Conservation (phyloP, 1,140 invertebrate genomes). For the Caerostris extrusa region DNA sequence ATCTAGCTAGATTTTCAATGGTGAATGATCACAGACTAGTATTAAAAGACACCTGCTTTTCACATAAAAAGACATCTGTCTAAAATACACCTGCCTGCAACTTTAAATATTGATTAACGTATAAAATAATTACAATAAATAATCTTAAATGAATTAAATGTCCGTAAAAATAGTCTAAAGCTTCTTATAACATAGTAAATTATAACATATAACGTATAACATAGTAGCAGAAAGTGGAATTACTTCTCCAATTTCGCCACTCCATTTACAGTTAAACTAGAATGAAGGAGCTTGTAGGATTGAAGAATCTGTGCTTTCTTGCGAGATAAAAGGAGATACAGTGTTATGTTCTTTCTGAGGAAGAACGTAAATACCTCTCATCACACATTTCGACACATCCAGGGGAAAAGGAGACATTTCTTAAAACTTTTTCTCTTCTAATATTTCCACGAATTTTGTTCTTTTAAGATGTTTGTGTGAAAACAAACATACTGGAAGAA, state of each 20-base stretch:
- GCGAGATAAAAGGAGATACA: not conserved
- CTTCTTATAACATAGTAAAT: no score
- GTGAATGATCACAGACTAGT: no score
- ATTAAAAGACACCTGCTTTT: no score
- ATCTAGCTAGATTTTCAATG: no score
- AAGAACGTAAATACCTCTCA: not conserved
- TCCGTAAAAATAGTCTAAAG: no score
- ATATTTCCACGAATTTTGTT: constrained; percentile 7
- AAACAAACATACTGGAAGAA: not conserved
- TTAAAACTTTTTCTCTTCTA: not conserved
- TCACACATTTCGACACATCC: not conserved
- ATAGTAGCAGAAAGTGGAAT: not conserved
- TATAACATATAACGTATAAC: not conserved
- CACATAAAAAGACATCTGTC: no score
- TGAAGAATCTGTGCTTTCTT: not conserved
- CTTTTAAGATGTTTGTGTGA: not conserved
- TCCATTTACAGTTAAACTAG: not conserved
- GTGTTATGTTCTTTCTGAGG: not conserved
- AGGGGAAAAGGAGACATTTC: not conserved
- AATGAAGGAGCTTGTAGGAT: not conserved
- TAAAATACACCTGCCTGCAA: no score
- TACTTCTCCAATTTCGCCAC: not conserved
- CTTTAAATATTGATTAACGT: no score
- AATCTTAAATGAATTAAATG: no score
- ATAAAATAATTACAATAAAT: no score